Conservation (phyloP, 1,140 invertebrate species). For the Anoplophora glabripennis region DNA sequence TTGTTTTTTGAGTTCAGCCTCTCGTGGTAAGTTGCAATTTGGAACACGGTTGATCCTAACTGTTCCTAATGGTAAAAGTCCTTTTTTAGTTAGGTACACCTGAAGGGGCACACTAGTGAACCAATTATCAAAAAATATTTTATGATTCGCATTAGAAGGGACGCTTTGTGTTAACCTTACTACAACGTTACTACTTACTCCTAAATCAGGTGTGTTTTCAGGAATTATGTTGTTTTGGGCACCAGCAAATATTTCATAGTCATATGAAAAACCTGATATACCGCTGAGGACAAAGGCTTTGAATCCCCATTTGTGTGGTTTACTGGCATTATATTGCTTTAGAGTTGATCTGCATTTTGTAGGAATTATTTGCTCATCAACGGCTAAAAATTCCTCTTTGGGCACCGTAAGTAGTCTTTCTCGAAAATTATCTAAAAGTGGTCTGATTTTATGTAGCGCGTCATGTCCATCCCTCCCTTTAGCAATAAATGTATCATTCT, state of each 20-base stretch:
- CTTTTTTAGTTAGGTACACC: no score
- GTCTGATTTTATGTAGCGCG: slow-evolving; percentile 36
- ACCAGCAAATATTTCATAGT: slow-evolving; percentile 46
- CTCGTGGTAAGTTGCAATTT: no score
- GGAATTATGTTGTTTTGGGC: not conserved
- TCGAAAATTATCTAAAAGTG: slow-evolving; percentile 30
- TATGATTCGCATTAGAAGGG: slow-evolving; percentile 40
- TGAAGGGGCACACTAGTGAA: slow-evolving; percentile 13
- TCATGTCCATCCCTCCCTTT: slow-evolving; percentile 6
- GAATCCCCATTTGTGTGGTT: slow-evolving; percentile 51
- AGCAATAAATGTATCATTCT: not conserved
- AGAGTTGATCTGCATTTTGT: slow-evolving; percentile 45
- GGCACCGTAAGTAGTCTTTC: slow-evolving; percentile 32
- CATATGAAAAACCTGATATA: slow-evolving; percentile 44
- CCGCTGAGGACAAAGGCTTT: slow-evolving; percentile 47
- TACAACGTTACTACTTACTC: slow-evolving; percentile 43
- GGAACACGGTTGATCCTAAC: no score
- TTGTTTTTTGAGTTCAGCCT: no score
- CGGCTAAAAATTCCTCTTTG: slow-evolving; percentile 40
- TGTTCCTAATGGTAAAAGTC: no score
- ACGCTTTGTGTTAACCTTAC: slow-evolving; percentile 40
- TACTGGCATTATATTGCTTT: slow-evolving; percentile 49
- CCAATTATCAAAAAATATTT: slow-evolving; percentile 46
- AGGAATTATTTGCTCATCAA: slow-evolving; percentile 47
- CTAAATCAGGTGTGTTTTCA: slow-evolving; percentile 41